phyloP scores from a whole-genome alignment of 2,888 invertebrate species.

The Saturnia pavonia region DNA sequence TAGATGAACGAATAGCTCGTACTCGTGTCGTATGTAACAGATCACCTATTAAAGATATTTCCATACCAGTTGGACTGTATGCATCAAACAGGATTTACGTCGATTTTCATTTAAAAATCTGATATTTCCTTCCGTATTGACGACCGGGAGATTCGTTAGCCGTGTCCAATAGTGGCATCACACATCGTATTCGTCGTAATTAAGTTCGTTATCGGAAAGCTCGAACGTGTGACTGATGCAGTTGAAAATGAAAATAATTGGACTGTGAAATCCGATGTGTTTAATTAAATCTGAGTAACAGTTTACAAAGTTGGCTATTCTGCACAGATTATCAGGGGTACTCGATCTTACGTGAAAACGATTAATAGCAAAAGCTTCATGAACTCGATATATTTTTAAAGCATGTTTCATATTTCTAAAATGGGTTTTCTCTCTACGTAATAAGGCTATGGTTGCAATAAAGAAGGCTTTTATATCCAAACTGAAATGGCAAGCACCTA shows the following conservation, averaged over 20 bases:
- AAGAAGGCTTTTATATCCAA: no score
- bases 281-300: background rate
- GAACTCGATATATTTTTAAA: no score
- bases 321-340: background rate
- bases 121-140: background rate
- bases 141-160: background rate
- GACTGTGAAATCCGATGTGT: background rate
- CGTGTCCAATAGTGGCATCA: background rate
- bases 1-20: no score
- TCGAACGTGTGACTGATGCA: background rate
- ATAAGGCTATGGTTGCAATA: no score
- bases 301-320: background rate
- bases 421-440: no score
- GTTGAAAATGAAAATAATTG: background rate
- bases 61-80: background rate
- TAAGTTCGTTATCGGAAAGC: slow-evolving; percentile 3
- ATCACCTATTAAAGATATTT: background rate
- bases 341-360: background rate
- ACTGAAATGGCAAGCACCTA: no score
- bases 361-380: background rate
- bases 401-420: no score
- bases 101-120: background rate
- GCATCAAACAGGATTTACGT: background rate
- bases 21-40: background rate
- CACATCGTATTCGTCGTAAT: background rate